Evolutionary conservation across 2,888 invertebrate genomes (phyloP).

Genomic region (Julus scandinavius): DNA sequence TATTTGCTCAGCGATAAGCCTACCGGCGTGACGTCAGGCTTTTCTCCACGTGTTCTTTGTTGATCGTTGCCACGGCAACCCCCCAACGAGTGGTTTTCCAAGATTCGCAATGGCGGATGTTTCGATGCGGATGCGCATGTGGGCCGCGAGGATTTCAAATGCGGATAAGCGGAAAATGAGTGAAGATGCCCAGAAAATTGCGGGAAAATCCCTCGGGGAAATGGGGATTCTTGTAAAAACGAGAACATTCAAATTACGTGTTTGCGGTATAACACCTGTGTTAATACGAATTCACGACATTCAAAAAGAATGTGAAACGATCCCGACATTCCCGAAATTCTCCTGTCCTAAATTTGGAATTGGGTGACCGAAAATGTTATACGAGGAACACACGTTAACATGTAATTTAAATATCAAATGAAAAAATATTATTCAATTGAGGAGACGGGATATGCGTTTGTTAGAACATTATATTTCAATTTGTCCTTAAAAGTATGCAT

Average conservation of each 20-base stretch:
- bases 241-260: not conserved
- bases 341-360: too few relatives aligned
- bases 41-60: constrained; percentile 36
- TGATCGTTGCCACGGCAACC: constrained; percentile 33
- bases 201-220: not conserved
- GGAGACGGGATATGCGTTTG: too few relatives aligned
- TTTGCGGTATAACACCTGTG: not conserved
- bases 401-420: too few relatives aligned
- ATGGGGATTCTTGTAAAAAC: not conserved
- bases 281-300: too few relatives aligned
- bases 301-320: too few relatives aligned
- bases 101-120: constrained; percentile 30
- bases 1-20: not conserved
- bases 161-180: not conserved
- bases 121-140: not conserved
- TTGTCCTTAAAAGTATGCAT: too few relatives aligned
- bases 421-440: too few relatives aligned
- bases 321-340: too few relatives aligned
- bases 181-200: not conserved
- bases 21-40: constrained; percentile 8
- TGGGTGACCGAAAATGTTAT: too few relatives aligned
- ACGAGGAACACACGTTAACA: too few relatives aligned
- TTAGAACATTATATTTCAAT: too few relatives aligned
- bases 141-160: not conserved
- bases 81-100: constrained; percentile 4